phyloP scores from a whole-genome alignment of 2,113 vertebrate species.

The Stigmatopora argus region DNA sequence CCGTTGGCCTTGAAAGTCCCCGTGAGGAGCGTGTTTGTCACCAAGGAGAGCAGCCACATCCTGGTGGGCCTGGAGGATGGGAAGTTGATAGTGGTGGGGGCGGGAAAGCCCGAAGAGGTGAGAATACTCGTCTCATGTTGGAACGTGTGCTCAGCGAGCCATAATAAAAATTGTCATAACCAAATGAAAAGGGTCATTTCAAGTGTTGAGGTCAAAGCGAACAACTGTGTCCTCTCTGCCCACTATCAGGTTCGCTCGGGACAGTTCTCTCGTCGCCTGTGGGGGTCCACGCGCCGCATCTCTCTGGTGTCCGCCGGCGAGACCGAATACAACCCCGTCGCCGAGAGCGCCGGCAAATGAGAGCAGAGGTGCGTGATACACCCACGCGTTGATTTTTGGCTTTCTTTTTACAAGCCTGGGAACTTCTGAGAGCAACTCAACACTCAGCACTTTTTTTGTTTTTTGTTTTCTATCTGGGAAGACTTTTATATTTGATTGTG shows the following conservation, averaged over 20 bases:
- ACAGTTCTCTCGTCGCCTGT: conserved; percentile 82
- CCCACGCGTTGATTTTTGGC: conserved; percentile 15
- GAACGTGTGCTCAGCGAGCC: conserved; percentile 2
- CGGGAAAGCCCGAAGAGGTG: conserved; percentile 90
- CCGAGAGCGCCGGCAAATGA: conserved; percentile 64
- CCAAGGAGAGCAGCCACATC: conserved; percentile 92
- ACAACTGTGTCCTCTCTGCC: background rate
- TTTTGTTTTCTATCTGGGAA: conserved; percentile 28
- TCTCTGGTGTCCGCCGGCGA: conserved; percentile 89
- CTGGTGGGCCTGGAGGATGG: conserved; percentile 91
- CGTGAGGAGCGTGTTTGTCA: conserved; percentile 84
- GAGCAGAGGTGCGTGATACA: conserved; percentile 3
- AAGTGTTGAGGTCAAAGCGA: background rate
- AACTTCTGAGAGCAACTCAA: conserved; percentile 51
- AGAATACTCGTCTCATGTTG: conserved; percentile 43
- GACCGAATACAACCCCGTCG: conserved; percentile 80
- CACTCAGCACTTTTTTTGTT: conserved; percentile 64
- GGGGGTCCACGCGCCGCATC: conserved; percentile 85
- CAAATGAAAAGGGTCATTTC: background rate
- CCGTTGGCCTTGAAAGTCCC: conserved; percentile 85
- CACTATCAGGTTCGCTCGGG: conserved; percentile 78
- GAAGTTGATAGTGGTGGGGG: conserved; percentile 93
- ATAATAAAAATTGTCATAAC: conserved; percentile 2
- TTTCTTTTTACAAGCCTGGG: conserved; percentile 29
- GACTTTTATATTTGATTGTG: conserved; percentile 15